Evolutionary conservation across 2,888 invertebrate genomes (phyloP).

Genomic region (Tachystola acroxantha): DNA sequence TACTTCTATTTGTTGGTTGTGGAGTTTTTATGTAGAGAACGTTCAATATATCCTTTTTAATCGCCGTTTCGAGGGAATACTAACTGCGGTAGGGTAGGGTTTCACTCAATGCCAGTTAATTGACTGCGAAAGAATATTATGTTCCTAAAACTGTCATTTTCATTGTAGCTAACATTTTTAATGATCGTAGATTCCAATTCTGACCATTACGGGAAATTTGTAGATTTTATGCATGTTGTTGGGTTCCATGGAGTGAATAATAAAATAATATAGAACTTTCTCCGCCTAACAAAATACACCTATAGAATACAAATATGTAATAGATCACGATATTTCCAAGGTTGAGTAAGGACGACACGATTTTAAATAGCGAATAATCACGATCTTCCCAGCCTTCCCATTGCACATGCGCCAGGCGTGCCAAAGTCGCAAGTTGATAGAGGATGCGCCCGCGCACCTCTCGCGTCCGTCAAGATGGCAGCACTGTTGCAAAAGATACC

Average conservation of each 20-base stretch:
- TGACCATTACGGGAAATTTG: too few relatives aligned
- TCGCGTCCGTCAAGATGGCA: conserved; percentile 31
- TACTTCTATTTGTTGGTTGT: conserved; percentile 12
- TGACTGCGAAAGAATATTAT: conserved; percentile 22
- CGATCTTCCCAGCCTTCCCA: conserved; percentile 35
- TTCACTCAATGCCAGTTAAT: conserved; percentile 15
- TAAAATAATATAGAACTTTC: too few relatives aligned
- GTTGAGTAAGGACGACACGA: conserved; percentile 52
- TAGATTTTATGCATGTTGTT: too few relatives aligned
- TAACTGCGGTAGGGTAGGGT: conserved; percentile 57
- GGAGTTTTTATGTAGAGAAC: conserved; percentile 13
- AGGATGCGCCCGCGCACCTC: conserved; percentile 31
- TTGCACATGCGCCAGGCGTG: conserved; percentile 39
- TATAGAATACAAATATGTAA: conserved; percentile 35
- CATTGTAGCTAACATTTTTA: too few relatives aligned
- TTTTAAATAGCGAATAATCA: conserved; percentile 23
- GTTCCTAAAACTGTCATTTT: too few relatives aligned
- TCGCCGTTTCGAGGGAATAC: conserved; percentile 35
- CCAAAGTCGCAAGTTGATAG: conserved; percentile 25
- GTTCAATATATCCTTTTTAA: conserved; percentile 21
- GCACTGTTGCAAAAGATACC: conserved; percentile 49
- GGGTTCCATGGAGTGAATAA: too few relatives aligned
- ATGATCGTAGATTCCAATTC: too few relatives aligned
- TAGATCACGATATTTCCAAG: conserved; percentile 43
- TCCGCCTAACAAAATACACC: too few relatives aligned